phyloP scores from a whole-genome alignment of 1,140 invertebrate species.

The Cydia splendana region DNA sequence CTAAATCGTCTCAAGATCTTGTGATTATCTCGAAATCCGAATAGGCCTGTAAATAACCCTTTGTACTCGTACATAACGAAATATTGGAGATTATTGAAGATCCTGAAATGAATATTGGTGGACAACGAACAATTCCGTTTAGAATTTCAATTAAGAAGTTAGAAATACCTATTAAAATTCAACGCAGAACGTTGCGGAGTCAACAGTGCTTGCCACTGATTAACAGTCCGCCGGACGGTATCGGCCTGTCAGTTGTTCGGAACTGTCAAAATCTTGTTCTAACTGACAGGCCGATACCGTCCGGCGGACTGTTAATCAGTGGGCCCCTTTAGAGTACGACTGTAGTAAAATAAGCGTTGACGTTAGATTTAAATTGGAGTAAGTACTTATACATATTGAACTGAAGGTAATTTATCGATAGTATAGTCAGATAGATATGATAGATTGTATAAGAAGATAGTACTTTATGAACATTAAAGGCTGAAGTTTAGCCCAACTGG shows the following conservation, averaged over 20 bases:
- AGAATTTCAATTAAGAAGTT: constrained; percentile 60
- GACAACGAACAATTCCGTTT: constrained; percentile 50
- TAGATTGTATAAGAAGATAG: too few relatives aligned
- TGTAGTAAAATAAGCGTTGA: constrained; percentile 43
- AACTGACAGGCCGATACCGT: too few relatives aligned
- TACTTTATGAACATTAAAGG: too few relatives aligned
- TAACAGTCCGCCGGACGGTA: too few relatives aligned
- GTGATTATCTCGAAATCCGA: too few relatives aligned
- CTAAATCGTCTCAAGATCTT: too few relatives aligned
- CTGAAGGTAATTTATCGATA: not conserved
- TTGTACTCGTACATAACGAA: constrained; percentile 34
- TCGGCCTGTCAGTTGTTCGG: too few relatives aligned
- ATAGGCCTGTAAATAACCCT: too few relatives aligned
- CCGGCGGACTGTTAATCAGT: too few relatives aligned
- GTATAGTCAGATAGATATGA: too few relatives aligned
- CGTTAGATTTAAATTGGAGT: constrained; percentile 39
- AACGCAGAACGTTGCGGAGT: constrained; percentile 40
- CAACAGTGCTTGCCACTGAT: constrained; percentile 43
- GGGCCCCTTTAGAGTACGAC: constrained; percentile 46
- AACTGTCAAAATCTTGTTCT: too few relatives aligned
- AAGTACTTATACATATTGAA: not conserved
- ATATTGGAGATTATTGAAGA: constrained; percentile 45
- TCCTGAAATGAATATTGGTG: constrained; percentile 49
- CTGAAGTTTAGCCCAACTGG: too few relatives aligned
- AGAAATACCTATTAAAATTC: constrained; percentile 53